Evolutionary conservation across 2,113 vertebrate genomes (phyloP).

Genomic region (Pycnonotus jocosus): DNA sequence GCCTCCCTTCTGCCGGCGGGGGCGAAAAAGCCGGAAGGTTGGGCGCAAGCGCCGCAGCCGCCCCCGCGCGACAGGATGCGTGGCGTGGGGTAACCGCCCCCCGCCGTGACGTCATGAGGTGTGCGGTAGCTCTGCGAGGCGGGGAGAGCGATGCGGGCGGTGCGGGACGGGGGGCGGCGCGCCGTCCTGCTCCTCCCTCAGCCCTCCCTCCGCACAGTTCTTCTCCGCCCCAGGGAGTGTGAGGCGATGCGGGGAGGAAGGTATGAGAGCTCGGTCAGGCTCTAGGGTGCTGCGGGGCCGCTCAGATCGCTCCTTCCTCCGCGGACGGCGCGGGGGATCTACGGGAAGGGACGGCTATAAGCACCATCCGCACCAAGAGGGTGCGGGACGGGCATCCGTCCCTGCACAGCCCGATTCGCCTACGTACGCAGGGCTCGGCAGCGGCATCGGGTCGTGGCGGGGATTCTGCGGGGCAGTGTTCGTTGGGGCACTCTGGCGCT

Average conservation of each 20-base stretch:
- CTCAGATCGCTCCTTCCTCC: neutral
- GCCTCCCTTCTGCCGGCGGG: neutral
- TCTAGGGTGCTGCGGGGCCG: neutral
- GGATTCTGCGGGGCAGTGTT: neutral
- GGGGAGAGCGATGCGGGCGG: neutral
- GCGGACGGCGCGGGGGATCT: neutral
- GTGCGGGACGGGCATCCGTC: neutral
- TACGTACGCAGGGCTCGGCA: neutral
- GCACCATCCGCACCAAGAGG: too few relatives aligned
- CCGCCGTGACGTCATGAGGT: neutral
- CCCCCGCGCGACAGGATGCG: neutral
- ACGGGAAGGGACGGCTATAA: neutral
- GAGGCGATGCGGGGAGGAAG: neutral
- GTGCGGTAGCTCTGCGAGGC: neutral
- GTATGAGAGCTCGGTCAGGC: neutral
- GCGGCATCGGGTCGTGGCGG: neutral
- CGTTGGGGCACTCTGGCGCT: slow-evolving; percentile 51
- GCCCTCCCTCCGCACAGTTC: neutral
- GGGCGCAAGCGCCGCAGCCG: neutral
- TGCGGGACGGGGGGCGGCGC: neutral
- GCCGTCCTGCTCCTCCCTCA: neutral
- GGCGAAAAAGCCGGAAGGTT: neutral
- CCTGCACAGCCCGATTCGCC: too few relatives aligned
- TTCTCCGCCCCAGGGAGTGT: neutral
- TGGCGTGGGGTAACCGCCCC: accelerated